Evolutionary conservation across 2,797 vertebrate genomes (phyloP).

Genomic region (Coregonus ussuriensis): DNA sequence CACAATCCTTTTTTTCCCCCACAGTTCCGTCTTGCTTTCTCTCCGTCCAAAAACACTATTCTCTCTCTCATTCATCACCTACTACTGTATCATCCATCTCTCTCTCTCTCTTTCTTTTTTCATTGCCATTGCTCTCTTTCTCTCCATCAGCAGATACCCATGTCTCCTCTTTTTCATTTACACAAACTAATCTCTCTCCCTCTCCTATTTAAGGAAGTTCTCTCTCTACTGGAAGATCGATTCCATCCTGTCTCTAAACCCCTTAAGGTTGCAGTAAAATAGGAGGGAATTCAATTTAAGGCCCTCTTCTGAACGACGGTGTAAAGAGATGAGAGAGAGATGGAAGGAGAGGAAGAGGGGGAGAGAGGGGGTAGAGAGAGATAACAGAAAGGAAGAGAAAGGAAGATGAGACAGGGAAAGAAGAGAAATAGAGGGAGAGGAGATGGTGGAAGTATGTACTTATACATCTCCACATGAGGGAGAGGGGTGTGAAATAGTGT

Average conservation of each 20-base stretch:
- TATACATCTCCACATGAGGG: neutral
- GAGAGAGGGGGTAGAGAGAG: neutral
- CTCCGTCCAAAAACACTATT: neutral
- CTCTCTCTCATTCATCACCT: neutral
- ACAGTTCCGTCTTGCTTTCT: neutral
- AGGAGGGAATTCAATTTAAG: neutral
- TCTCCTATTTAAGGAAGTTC: conserved; percentile 8
- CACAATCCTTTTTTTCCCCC: conserved; percentile 3
- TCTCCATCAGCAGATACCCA: neutral
- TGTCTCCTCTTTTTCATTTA: conserved; percentile 11
- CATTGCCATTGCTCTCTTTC: conserved; percentile 1
- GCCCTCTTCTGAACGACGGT: neutral
- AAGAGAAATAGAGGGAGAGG: neutral
- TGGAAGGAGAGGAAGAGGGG: neutral
- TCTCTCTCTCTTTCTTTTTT: conserved; percentile 10
- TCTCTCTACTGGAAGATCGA: neutral
- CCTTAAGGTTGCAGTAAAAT: neutral
- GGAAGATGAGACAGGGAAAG: neutral
- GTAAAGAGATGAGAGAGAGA: neutral
- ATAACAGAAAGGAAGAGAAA: neutral
- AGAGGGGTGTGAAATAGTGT: neutral
- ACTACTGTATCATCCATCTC: no score
- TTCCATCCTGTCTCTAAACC: neutral
- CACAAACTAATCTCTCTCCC: conserved; percentile 17
- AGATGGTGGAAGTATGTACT: neutral